A percentile compares a stretch with the other conserved stretches of the same genome.
Conservation (phyloP, 2,797 vertebrate genomes). For the Parauchenoglanis punctatus region DNA sequence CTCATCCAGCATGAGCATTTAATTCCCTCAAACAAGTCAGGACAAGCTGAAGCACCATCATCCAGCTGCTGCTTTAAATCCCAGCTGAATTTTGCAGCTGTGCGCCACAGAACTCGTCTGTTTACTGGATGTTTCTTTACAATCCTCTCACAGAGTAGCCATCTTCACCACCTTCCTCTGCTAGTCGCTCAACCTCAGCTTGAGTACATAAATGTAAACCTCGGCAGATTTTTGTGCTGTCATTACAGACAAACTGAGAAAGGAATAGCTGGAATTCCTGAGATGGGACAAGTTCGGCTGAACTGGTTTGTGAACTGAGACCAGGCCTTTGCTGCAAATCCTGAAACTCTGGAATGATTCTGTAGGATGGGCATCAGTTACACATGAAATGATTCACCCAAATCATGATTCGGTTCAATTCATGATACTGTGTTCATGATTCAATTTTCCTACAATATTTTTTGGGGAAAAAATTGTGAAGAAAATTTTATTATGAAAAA, state of each 20-base stretch:
- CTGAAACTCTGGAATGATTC: neutral
- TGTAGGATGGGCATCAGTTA: too few relatives aligned
- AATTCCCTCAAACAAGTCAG: slow-evolving; percentile 31
- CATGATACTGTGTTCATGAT: too few relatives aligned
- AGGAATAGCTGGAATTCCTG: slow-evolving; percentile 6
- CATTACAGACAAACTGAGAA: neutral
- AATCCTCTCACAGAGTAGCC: neutral
- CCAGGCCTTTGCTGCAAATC: neutral
- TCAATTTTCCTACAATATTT: too few relatives aligned
- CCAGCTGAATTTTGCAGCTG: neutral
- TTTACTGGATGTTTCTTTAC: neutral
- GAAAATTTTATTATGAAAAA: too few relatives aligned
- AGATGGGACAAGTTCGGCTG: neutral
- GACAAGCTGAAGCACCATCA: slow-evolving; percentile 11
- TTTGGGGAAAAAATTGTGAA: too few relatives aligned
- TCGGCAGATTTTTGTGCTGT: neutral
- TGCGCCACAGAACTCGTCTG: neutral
- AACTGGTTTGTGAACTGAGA: neutral
- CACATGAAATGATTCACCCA: too few relatives aligned
- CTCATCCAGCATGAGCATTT: neutral
- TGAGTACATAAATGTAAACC: neutral
- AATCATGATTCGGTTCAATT: too few relatives aligned
- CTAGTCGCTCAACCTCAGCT: neutral
- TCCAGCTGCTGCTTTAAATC: neutral
- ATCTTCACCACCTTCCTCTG: neutral